Conservation (phyloP, 2,888 invertebrate genomes). For the Andrena hattorfiana region DNA sequence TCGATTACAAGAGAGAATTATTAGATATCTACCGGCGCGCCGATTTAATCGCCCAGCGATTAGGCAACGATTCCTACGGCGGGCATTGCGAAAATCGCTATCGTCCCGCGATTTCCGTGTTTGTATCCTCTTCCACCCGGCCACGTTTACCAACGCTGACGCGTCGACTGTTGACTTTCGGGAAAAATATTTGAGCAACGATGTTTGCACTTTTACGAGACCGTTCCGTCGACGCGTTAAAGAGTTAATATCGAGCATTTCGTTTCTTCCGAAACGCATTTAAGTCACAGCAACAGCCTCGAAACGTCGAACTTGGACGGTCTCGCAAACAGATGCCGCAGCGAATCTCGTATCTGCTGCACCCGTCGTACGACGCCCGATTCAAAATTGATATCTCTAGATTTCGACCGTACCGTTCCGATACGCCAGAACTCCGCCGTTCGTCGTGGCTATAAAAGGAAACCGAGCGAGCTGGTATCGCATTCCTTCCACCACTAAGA, state of each 20-base stretch:
- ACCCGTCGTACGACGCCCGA: neutral
- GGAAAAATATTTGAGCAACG: conserved; percentile 42
- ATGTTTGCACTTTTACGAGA: conserved; percentile 30
- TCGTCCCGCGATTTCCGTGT: neutral
- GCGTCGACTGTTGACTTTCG: conserved; percentile 21
- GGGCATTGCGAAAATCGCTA: conserved; percentile 6
- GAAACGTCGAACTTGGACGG: neutral
- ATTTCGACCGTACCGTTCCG: neutral
- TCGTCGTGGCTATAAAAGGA: conserved; percentile 20
- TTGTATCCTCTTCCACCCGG: neutral
- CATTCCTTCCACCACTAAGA: conserved; percentile 41
- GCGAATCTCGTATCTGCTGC: neutral
- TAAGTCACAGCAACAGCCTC: conserved; percentile 5
- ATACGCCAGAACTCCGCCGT: neutral
- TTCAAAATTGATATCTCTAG: neutral
- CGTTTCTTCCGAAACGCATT: conserved; percentile 28
- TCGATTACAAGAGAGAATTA: conserved; percentile 5
- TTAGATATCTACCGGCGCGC: too few relatives aligned
- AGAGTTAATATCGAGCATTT: conserved; percentile 50
- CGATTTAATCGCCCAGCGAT: conserved; percentile 1
- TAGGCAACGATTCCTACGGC: neutral
- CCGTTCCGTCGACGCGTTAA: conserved; percentile 39
- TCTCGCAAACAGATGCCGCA: neutral
- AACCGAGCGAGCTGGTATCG: conserved; percentile 10
- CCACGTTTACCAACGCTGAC: conserved; percentile 3